Base-by-base conservation (phyloP, 2,113 vertebrate species). In the Nannobrachium achirus region DNA sequence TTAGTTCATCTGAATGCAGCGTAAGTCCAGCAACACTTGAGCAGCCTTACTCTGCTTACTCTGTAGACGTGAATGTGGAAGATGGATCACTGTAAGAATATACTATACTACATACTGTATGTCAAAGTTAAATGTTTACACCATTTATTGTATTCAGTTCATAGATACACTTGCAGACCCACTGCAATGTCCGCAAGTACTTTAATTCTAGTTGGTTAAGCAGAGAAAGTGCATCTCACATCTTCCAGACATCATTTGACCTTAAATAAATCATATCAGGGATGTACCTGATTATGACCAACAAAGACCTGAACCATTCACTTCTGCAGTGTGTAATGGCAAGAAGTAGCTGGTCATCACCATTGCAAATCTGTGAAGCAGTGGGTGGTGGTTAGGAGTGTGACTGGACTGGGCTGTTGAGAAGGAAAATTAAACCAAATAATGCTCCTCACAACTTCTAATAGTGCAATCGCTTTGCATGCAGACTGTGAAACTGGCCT, bases 401-500 rank as follows among this genome's bases (percentile, higher is more conserved):
- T 66, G 68, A 63, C 33, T 39, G 7, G 25, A 38, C 56, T 41
- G 38, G 6, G 18, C 68, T 41, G 13, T 8, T 16, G 8, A 10
- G 9, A 75, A 5, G 10, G 8, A 40, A 16, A 42, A 14, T 6
- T 51, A 44, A 68, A 61, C 76, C 50, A 73, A 58, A 49, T 0
- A 7, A 50, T 44, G 45, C n/a, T n/a, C 39, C 20, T 9, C 3
- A 16, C 11, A 41, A 46, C 68, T 18, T 46, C 60, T 63, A 61
- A 13, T 44, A 10, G 56, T 42, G 64, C 13, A 44, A 61, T 63
- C 1, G 51, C 66, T 62, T 51, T 71, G 66, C 72, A 68, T 79
- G 63, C 45, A 58, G 58, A 76, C 66, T 73, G 76, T 87, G 75
- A 84, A 80, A 66, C 59, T 63, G 44, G 42, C 57, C 55, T 56